These are phyloP conservation scores for Sthenelais limicola DNA, from an alignment of 2,888 invertebrate species.

Conservation along the genomic window DNA sequence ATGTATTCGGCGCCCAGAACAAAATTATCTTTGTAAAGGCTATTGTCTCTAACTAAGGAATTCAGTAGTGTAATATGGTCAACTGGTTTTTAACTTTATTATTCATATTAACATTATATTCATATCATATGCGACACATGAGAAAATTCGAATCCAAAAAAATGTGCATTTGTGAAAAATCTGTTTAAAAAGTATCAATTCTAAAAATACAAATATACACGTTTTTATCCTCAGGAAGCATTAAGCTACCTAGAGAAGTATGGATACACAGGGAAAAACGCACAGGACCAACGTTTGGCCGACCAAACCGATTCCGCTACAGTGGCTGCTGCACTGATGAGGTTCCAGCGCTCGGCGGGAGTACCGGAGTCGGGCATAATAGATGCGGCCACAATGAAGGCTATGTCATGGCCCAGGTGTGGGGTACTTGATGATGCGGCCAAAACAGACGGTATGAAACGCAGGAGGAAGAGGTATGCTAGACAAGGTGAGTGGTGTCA, in stretches of 20 bases:
- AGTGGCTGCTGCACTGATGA: background rate
- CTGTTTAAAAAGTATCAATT: no score
- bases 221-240: no score
- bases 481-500: background rate
- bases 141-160: no score
- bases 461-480: slow-evolving; percentile 12
- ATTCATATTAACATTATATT: no score
- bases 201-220: no score
- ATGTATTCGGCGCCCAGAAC: no score
- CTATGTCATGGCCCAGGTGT: slow-evolving; percentile 25
- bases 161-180: no score
- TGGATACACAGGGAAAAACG: slow-evolving; percentile 2
- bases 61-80: no score
- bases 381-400: slow-evolving; percentile 1
- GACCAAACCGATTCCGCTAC: background rate
- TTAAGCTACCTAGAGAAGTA: slow-evolving; percentile 16
- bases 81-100: no score
- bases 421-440: background rate
- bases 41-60: no score
- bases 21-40: no score
- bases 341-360: slow-evolving; percentile 20
- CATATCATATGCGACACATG: no score
- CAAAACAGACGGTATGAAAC: background rate
- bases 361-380: slow-evolving; percentile 9
- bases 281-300: slow-evolving; percentile 2